Conservation (phyloP, 1,140 invertebrate genomes). For the Temnothorax nylanderi region DNA sequence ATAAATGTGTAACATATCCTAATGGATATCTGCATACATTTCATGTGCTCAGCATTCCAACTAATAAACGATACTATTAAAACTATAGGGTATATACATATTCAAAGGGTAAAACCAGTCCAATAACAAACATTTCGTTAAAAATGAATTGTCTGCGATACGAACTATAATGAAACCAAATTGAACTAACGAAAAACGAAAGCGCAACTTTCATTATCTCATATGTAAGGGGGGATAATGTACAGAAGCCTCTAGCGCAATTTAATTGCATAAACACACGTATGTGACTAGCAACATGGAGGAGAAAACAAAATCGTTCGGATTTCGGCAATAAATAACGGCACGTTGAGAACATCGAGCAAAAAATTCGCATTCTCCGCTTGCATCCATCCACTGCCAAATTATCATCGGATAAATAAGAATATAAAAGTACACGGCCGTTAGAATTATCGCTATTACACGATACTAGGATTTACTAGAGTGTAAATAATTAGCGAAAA, state of each 20-base stretch:
- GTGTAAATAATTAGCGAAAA: not conserved
- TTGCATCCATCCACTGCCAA: conserved; percentile 74
- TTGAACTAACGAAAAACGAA: conserved; percentile 21
- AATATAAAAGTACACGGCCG: not conserved
- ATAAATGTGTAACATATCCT: not conserved
- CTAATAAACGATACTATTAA: not conserved
- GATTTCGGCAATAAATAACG: conserved; percentile 53
- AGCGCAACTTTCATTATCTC: conserved; percentile 31
- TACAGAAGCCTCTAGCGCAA: conserved; percentile 66
- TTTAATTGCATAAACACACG: conserved; percentile 70
- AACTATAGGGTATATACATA: not conserved
- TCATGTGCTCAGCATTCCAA: conserved; percentile 25
- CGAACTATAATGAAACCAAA: conserved; percentile 31
- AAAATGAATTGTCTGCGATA: not conserved
- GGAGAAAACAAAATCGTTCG: conserved; percentile 3
- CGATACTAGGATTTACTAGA: not conserved
- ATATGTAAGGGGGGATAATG: conserved; percentile 29
- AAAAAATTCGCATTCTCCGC: conserved; percentile 67
- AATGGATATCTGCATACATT: not conserved
- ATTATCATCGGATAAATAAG: conserved; percentile 51
- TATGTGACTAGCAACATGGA: conserved; percentile 65
- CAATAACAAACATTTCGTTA: not conserved
- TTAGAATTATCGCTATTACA: not conserved
- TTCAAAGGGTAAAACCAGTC: conserved; percentile 8
- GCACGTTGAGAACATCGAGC: conserved; percentile 71